Base-by-base conservation (phyloP, 2,888 invertebrate genomes). In the Sphaeridia pumilis region DNA sequence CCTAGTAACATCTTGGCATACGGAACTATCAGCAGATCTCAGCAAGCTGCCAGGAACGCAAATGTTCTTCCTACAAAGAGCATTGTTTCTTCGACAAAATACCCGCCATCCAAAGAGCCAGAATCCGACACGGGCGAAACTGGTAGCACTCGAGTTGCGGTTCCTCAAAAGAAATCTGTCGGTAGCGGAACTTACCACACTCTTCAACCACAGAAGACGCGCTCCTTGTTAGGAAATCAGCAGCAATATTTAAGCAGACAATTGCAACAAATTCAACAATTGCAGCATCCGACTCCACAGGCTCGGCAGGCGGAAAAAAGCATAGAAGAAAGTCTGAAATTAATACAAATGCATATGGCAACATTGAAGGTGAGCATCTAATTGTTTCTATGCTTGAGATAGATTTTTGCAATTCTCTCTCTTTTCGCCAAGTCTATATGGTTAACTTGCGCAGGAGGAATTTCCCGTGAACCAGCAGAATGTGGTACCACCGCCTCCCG, bases 61-160 rank as follows among this genome's bases (percentile, higher is more conserved):
- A 48, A 49, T 17, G 60, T 58, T 12, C 68, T 75, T 49, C 69
- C 79, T 4, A 79, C 79, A 14, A 75, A 82, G 58, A 80, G 80
- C 61, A 83, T 83, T 5, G 84, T 82, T 28, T 82, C 84, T 47
- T 72, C 87, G 56, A 84, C 84, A 12, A 84, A 83, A 68, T 73
- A 88, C 51, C 87, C 87, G 46, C 87, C 87, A 12, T 87, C 88
- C 17, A 74, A 82, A 55, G 83, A 83, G 46, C 58, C 59, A 46
- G 64, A 64, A 38, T 61, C 63, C 50, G 65, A 65, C 51, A 61
- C 60, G 17, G 65, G 63, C 43, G 63, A 63, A 22, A 57, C 50
- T 36, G 56, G 58, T 25, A 64, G 63, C 49, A 59, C 67, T 76
- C 77, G 34, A 56, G 67, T 55, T 60, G 67, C 63, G 54, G 66